Conservation (phyloP, 2,113 vertebrate genomes). For the Garra rufa region DNA sequence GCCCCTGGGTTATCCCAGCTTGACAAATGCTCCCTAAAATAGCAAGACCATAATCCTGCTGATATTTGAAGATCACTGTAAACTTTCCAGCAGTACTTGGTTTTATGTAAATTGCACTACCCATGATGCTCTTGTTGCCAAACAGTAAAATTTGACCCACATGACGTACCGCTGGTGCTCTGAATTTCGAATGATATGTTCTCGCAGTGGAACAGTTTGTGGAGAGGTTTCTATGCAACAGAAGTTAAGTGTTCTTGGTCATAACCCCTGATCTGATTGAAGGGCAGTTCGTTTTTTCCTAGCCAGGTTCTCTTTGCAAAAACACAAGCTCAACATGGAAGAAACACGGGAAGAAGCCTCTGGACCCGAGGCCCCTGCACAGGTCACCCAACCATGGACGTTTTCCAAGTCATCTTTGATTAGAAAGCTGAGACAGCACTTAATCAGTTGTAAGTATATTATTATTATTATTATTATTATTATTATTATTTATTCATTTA, state of each 20-base stretch:
- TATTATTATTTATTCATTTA: neutral
- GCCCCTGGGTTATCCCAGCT: neutral
- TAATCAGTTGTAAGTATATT: constrained; percentile 29
- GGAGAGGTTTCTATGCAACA: constrained; percentile 1
- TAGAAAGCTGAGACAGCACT: constrained; percentile 50
- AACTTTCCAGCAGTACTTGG: constrained; percentile 23
- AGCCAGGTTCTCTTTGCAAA: neutral
- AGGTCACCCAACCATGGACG: neutral
- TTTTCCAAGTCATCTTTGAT: constrained; percentile 49
- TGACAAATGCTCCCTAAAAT: constrained; percentile 47
- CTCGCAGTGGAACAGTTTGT: neutral
- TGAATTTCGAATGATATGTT: neutral
- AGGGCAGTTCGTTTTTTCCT: neutral
- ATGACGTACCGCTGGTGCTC: neutral
- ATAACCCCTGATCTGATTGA: neutral
- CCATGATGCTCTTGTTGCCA: neutral
- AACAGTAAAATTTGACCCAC: constrained; percentile 40
- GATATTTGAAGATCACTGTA: constrained; percentile 38
- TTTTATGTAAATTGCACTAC: constrained; percentile 28
- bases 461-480: neutral
- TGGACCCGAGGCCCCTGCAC: neutral
- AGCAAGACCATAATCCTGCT: constrained; percentile 23
- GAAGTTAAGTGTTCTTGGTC: neutral
- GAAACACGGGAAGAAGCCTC: neutral
- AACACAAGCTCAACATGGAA: neutral